Base-by-base conservation (phyloP, 2,888 invertebrate species). In the Iphiclides podalirius region DNA sequence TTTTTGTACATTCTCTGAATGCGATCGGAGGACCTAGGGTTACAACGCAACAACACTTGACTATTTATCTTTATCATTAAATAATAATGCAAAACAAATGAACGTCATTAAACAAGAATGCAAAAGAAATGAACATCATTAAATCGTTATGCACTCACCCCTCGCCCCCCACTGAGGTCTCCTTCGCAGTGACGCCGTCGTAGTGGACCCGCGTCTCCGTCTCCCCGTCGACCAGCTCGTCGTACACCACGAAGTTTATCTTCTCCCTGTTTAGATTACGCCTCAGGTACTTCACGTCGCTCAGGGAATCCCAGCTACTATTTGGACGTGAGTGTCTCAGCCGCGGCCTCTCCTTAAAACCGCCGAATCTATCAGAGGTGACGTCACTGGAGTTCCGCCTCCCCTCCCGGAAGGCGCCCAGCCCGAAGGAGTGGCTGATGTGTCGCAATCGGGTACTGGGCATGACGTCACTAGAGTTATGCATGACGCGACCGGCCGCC, bases 191-290 rank as follows among this genome's bases (percentile, higher is more conserved):
- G 31, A 93, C 76, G 4, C 92, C 93, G 53, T 91, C 89, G 63
- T 76, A 92, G 70, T 90, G 91, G 47, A 94, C 85, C 46, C 93
- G 77, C 9, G 90, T 90, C 70, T 94, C 94, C 57, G 91, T 78
- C 67, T 94, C 94, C 1, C 94, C 94, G 68, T 95, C 94, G 47
- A 90, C 72, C 52, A 94, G 78, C 42, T 85, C 83, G 64, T 94
- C 93, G 13, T 89, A 90, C 70, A 93, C 88, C 55, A 93, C 80
- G 75, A 94, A 94, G 72, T 93, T 91, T 42, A 85, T 79, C 44
- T 88, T 79, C 49, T 83, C 79, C 55, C 67, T 81, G 53, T 81
- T 84, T 52, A 88, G 70, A 71, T 76, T 75, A n/a, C 83, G 61
- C 45, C 81, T 71, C 59, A 85, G 71, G 74, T 75, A 83, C 43